Conservation (phyloP, 2,797 vertebrate species). For the Acropternis orthonyx region DNA sequence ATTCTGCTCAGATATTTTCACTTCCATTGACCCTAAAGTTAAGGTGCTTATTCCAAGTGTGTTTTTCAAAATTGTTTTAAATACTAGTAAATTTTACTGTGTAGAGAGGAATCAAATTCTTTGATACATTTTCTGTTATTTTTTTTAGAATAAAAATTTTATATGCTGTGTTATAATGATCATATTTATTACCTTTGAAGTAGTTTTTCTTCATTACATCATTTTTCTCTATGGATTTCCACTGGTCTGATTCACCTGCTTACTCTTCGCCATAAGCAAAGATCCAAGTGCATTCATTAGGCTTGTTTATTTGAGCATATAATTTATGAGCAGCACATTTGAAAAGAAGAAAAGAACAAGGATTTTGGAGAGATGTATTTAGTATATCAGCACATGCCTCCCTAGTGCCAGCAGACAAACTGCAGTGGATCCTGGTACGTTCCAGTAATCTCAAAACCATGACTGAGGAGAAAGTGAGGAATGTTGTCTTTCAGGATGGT, state of each 20-base stretch:
- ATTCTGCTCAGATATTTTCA: background rate
- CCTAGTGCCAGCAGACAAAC: background rate
- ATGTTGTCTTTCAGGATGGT: background rate
- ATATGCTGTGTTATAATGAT: background rate
- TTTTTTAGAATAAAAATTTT: background rate
- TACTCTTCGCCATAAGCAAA: background rate
- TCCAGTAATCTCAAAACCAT: background rate
- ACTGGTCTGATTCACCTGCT: background rate
- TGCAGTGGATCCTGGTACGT: background rate
- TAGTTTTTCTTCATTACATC: background rate
- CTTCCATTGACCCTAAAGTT: background rate
- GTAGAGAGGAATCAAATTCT: background rate
- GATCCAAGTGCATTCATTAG: background rate
- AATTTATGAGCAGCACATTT: background rate
- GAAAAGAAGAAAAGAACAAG: background rate
- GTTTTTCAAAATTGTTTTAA: background rate
- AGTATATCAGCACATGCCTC: background rate
- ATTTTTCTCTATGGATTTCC: background rate
- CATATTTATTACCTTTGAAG: background rate
- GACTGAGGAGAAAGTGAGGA: background rate
- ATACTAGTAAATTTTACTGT: background rate
- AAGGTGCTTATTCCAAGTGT: background rate
- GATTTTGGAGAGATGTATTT: background rate
- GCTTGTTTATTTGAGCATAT: background rate
- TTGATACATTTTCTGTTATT: background rate